phyloP scores from a whole-genome alignment of 1,140 invertebrate genomes.

The Zaprionus ornatus region DNA sequence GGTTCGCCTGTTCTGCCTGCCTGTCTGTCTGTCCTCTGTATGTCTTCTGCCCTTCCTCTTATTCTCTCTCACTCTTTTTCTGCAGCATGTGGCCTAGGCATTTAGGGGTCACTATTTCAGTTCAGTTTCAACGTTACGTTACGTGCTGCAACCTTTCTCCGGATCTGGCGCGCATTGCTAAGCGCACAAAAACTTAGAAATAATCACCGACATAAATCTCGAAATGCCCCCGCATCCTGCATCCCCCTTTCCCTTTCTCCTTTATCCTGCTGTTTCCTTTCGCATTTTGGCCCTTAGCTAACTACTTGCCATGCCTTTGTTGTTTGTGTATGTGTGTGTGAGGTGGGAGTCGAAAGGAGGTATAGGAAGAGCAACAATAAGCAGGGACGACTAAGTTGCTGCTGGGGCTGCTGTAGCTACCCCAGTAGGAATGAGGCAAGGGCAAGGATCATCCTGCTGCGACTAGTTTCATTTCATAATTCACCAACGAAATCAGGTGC shows the following conservation, averaged over 20 bases:
- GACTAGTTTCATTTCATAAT: background rate
- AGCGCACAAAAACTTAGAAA: constrained; percentile 83
- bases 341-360: background rate
- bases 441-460: background rate
- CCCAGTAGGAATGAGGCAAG: background rate
- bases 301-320: constrained; percentile 60
- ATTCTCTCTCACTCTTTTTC: background rate
- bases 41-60: background rate
- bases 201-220: constrained; percentile 84
- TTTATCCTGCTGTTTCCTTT: constrained; percentile 12
- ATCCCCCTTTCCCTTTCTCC: background rate
- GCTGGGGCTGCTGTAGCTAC: background rate
- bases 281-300: constrained; percentile 39
- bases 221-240: constrained; percentile 46
- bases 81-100: background rate
- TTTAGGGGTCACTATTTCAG: constrained; percentile 9
- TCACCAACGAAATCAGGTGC: background rate
- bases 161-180: constrained; percentile 51
- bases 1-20: too few species aligned
- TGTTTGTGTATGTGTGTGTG: constrained; percentile 14
- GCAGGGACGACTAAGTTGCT: constrained; percentile 27
- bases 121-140: constrained; percentile 9
- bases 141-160: constrained; percentile 11
- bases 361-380: constrained; percentile 28
- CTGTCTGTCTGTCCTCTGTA: background rate